Conservation (phyloP, 37 sponge, comb jelly and placozoan species). For the Haliclona indistincta region DNA sequence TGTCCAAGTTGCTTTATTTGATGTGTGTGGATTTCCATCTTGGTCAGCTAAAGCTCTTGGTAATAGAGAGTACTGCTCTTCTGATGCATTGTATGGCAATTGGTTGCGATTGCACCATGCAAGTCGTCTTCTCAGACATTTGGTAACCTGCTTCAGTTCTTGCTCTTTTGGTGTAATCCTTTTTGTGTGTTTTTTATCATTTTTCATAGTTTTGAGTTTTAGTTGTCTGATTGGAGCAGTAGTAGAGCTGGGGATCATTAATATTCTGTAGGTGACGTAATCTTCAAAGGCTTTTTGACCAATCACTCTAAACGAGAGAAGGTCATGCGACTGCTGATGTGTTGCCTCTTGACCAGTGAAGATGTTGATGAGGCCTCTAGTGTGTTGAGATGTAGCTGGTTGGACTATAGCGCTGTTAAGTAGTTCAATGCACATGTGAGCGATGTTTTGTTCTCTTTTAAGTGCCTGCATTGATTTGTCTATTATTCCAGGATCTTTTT, state of each 20-base stretch:
- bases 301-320: neutral
- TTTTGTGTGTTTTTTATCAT: neutral
- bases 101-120: constrained; percentile 9
- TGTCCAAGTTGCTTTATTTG: constrained; percentile 1
- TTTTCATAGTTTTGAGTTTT: neutral
- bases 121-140: constrained; percentile 11
- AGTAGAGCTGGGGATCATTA: neutral
- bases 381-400: neutral
- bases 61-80: constrained; percentile 4
- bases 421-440: neutral
- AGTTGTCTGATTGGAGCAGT: neutral
- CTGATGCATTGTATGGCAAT: neutral
- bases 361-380: neutral
- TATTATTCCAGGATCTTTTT: neutral
- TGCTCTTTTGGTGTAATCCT: constrained; percentile 9
- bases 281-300: neutral
- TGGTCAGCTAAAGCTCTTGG: constrained; percentile 21
- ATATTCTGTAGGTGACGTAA: constrained; percentile 4
- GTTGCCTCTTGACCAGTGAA: constrained; percentile 2
- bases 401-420: neutral
- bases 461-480: neutral
- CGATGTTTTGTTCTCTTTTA: constrained; percentile 8
- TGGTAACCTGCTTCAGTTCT: constrained; percentile 17
- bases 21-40: constrained; percentile 22
- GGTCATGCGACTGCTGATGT: constrained; percentile 2